Percentiles rank a stretch among this genome's conserved stretches.
These are phyloP conservation scores for Sebastes melanostomus DNA, from an alignment of 2,797 vertebrate genomes.

Conservation along the genomic window DNA sequence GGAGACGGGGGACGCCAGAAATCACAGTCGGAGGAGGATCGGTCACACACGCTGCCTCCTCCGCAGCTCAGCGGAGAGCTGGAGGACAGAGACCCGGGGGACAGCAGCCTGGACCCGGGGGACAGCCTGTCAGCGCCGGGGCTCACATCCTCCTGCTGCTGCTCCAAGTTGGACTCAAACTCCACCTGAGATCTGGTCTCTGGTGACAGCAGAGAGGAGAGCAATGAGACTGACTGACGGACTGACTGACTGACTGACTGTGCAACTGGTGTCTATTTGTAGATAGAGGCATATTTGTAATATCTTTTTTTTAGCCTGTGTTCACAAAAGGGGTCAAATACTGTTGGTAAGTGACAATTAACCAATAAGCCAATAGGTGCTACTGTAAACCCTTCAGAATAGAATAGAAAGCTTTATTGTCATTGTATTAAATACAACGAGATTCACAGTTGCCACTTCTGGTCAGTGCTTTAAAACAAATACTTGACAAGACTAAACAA, in stretches of 20 bases:
- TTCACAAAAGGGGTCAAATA: slow-evolving; percentile 30
- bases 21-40: slow-evolving; percentile 87
- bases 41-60: slow-evolving; percentile 86
- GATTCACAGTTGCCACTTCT: no score
- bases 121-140: slow-evolving; percentile 70
- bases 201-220: slow-evolving; percentile 51
- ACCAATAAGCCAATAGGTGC: slow-evolving; percentile 65
- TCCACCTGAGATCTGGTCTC: slow-evolving; percentile 74
- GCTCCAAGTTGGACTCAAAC: slow-evolving; percentile 40
- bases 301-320: slow-evolving; percentile 30
- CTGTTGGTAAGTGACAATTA: slow-evolving; percentile 28
- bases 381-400: slow-evolving; percentile 68
- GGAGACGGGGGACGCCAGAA: slow-evolving; percentile 98
- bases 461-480: no score
- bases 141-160: slow-evolving; percentile 42
- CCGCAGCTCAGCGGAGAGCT: slow-evolving; percentile 88
- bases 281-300: not conserved
- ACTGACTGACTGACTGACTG: not conserved
- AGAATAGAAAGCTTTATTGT: no score
- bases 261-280: not conserved
- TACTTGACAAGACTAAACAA: no score
- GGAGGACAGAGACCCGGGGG: slow-evolving; percentile 76
- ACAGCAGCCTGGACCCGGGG: slow-evolving; percentile 74
- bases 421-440: no score
- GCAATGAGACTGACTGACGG: not conserved